These are phyloP conservation scores for Micromys minutus DNA, from an alignment of 2,113 vertebrate genomes.

Conservation along the genomic window DNA sequence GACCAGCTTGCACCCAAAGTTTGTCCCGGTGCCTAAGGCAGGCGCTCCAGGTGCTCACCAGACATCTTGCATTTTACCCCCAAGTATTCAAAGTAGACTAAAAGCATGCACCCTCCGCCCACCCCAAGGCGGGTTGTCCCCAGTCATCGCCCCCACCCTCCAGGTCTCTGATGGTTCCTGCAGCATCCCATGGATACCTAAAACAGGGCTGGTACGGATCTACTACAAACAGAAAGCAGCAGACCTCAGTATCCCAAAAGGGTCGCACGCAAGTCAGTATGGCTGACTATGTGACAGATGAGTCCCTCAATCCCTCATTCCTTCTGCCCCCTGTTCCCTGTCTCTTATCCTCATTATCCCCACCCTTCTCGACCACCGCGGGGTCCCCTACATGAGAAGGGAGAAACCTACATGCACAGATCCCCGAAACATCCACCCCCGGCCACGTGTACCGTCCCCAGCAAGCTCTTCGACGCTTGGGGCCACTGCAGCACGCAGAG, in stretches of 20 bases:
- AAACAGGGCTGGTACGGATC: neutral
- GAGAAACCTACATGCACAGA: neutral
- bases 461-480: neutral
- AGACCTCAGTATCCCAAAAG: neutral
- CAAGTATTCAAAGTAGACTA: neutral
- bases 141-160: neutral
- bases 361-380: neutral
- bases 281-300: neutral
- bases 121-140: neutral
- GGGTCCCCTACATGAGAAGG: neutral
- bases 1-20: neutral
- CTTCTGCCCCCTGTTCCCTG: neutral
- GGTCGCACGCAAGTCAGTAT: neutral
- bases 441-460: constrained; percentile 35
- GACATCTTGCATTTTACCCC: neutral
- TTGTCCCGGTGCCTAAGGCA: neutral
- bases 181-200: neutral
- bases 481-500: neutral
- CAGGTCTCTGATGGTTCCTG: neutral
- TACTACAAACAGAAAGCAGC: neutral
- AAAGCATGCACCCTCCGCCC: neutral
- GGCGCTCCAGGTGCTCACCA: neutral
- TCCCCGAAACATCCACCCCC: neutral
- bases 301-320: neutral
- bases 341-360: neutral